phyloP scores from a whole-genome alignment of 2,113 vertebrate genomes.

The Sceloporus undulatus region DNA sequence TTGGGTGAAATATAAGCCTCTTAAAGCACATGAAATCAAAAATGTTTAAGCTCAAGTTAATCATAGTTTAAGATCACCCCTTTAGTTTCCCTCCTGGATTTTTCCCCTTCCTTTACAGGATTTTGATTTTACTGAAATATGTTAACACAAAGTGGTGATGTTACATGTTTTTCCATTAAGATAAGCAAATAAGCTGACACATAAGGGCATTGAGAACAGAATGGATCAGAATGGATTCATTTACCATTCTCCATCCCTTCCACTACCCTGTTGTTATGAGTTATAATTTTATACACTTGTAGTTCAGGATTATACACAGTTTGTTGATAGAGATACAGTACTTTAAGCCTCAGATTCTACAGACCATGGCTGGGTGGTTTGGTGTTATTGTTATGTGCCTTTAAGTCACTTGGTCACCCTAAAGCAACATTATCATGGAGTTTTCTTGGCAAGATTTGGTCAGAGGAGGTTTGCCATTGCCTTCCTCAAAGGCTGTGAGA shows the following conservation, averaged over 20 bases:
- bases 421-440: no score
- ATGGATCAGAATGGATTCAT: rapidly evolving
- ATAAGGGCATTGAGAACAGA: constrained; percentile 26
- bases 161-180: constrained; percentile 20
- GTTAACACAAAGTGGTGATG: constrained; percentile 24
- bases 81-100: not conserved
- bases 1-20: constrained; percentile 60
- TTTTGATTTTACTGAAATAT: not conserved
- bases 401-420: no score
- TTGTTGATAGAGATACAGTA: not conserved
- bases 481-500: no score
- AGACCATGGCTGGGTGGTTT: not conserved
- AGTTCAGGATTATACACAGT: not conserved
- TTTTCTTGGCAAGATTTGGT: no score
- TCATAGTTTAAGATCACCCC: constrained; percentile 49
- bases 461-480: no score
- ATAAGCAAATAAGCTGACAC: constrained; percentile 13
- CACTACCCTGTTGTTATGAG: not conserved
- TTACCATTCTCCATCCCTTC: not conserved
- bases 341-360: constrained; percentile 20
- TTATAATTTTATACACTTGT: not conserved
- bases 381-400: no score
- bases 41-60: constrained; percentile 56
- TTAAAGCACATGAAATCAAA: constrained; percentile 42
- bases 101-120: not conserved